These are phyloP conservation scores for Aelia acuminata DNA, from an alignment of 2,888 invertebrate species.

Conservation along the genomic window DNA sequence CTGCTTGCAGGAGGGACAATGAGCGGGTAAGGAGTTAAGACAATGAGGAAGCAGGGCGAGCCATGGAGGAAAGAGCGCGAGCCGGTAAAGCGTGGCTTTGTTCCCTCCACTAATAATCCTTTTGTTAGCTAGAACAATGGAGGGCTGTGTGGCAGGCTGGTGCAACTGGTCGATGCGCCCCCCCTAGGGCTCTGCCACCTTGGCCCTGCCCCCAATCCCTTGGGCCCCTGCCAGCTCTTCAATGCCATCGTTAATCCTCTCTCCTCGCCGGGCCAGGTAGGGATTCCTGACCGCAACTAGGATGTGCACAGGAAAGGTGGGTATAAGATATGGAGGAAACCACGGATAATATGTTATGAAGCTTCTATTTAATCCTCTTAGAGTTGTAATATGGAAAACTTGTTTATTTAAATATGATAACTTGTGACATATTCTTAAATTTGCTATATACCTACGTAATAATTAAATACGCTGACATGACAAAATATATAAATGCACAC, in stretches of 20 bases:
- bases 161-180: too few species aligned
- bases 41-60: too few species aligned
- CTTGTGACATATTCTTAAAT: too few species aligned
- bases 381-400: too few species aligned
- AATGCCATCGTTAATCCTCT: neutral
- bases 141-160: neutral
- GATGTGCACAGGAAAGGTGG: neutral
- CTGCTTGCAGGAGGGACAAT: neutral
- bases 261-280: neutral
- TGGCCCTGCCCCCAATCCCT: constrained; percentile 9
- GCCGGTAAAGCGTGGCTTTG: neutral
- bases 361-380: too few species aligned
- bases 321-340: neutral
- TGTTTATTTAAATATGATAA: too few species aligned
- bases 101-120: constrained; percentile 17
- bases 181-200: neutral
- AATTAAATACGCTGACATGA: too few species aligned
- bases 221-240: neutral
- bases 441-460: too few species aligned
- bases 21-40: too few species aligned
- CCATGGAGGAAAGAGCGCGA: neutral
- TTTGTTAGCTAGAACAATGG: neutral
- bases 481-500: too few species aligned
- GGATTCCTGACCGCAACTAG: neutral
- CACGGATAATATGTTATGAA: neutral